These are phyloP conservation scores for Ophion ellenae DNA, from an alignment of 2,888 invertebrate genomes.

Conservation along the genomic window DNA sequence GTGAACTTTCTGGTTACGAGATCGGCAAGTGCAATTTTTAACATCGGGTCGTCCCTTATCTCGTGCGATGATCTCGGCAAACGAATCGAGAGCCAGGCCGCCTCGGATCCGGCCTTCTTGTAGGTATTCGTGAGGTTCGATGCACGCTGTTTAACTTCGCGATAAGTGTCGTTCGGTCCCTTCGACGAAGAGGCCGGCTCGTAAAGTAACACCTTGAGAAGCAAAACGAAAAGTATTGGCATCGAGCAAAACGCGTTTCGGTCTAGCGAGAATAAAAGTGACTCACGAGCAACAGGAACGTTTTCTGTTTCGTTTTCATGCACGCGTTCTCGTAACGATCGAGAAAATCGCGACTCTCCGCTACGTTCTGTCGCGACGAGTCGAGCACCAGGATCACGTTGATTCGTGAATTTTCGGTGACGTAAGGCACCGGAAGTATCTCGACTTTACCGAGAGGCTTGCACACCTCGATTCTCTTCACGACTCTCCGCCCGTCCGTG, in stretches of 20 bases:
- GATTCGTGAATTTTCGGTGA: constrained; percentile 95
- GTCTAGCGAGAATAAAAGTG: constrained; percentile 6
- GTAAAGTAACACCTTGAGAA: constrained; percentile 87
- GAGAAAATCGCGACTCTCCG: constrained; percentile 88
- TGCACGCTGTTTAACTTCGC: constrained; percentile 87
- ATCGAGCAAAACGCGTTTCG: constrained; percentile 37
- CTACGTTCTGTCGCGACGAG: constrained; percentile 83
- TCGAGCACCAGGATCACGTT: constrained; percentile 90
- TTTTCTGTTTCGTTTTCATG: constrained; percentile 91
- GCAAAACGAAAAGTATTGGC: constrained; percentile 31
- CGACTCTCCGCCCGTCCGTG: constrained; percentile 80
- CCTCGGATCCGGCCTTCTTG: constrained; percentile 88
- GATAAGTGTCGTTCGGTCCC: constrained; percentile 87
- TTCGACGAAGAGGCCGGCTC: constrained; percentile 87
- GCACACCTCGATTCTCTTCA: constrained; percentile 91
- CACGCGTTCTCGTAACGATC: constrained; percentile 89
- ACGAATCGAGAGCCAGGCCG: constrained; percentile 89
- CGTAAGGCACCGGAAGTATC: constrained; percentile 96
- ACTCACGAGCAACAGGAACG: constrained; percentile 89
- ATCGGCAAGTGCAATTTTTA: constrained; percentile 87
- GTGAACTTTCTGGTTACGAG: constrained; percentile 89
- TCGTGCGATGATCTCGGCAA: constrained; percentile 83
- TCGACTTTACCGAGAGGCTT: constrained; percentile 95
- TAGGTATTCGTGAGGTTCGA: constrained; percentile 87
- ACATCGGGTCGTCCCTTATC: constrained; percentile 76